Percentiles rank a stretch among this genome's conserved stretches.
Evolutionary conservation across 2,797 vertebrate genomes (phyloP).

Genomic region (Mastacembelus armatus): DNA sequence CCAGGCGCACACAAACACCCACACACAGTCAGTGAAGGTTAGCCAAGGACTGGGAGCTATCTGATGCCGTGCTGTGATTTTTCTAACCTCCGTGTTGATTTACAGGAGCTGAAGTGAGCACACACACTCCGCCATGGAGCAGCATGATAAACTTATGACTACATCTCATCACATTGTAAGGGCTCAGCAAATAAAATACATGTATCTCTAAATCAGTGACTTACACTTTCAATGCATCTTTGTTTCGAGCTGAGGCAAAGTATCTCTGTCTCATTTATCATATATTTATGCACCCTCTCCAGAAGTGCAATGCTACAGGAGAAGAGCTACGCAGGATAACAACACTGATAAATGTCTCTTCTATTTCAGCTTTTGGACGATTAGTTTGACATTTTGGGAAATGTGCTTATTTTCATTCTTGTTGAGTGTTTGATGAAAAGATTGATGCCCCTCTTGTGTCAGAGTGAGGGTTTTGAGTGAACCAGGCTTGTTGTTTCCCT

Average conservation of each 20-base stretch:
- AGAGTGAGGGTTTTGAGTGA: too few relatives aligned
- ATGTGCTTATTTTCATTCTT: too few relatives aligned
- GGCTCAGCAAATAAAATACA: slow-evolving; percentile 57
- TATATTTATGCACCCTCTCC: slow-evolving; percentile 22
- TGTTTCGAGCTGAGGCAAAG: slow-evolving; percentile 34
- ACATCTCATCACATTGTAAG: slow-evolving; percentile 44
- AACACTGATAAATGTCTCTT: background rate
- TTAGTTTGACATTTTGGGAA: background rate
- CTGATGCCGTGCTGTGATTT: slow-evolving; percentile 59
- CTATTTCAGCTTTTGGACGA: slow-evolving; percentile 1
- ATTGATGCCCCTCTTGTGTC: background rate
- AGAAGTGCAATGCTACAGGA: background rate
- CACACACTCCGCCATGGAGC: slow-evolving; percentile 31
- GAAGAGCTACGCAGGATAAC: background rate
- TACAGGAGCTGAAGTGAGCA: slow-evolving; percentile 62
- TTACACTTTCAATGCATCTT: slow-evolving; percentile 40
- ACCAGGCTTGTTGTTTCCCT: too few relatives aligned
- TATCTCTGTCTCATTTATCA: slow-evolving; percentile 34
- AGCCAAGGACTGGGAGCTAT: slow-evolving; percentile 63
- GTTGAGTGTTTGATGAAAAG: background rate
- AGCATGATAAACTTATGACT: slow-evolving; percentile 44
- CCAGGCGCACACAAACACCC: background rate
- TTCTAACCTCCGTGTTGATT: slow-evolving; percentile 64
- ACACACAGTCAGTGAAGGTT: slow-evolving; percentile 60
- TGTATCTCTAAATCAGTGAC: slow-evolving; percentile 60